Evolutionary conservation across 2,888 invertebrate genomes (phyloP).

Genomic region (Tuberolachnus salignus): DNA sequence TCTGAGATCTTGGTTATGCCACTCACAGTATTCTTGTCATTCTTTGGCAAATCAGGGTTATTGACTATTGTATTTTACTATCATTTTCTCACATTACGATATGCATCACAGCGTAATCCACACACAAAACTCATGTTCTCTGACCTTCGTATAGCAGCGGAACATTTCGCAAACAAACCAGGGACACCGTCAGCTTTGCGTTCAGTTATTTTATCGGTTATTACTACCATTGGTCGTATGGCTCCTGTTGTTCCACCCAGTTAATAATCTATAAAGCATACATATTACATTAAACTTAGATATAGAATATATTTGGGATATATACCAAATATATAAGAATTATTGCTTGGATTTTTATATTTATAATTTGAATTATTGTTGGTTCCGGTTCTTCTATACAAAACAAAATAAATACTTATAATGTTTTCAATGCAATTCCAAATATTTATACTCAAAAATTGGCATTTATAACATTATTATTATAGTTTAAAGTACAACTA

Average conservation of each 20-base stretch:
- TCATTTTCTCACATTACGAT: constrained; percentile 90
- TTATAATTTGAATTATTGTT: constrained; percentile 18
- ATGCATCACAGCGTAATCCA: constrained; percentile 93
- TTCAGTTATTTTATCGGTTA: constrained; percentile 68
- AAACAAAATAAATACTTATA: constrained; percentile 10
- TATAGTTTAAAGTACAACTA: constrained; percentile 18
- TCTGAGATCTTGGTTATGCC: constrained; percentile 94
- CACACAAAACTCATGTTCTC: constrained; percentile 92
- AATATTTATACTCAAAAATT: constrained; percentile 22
- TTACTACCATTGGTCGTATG: constrained; percentile 77
- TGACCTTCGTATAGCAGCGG: constrained; percentile 78
- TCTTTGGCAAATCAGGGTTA: constrained; percentile 88
- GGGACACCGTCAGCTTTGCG: constrained; percentile 73
- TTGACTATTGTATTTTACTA: constrained; percentile 96
- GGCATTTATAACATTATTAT: constrained; percentile 5
- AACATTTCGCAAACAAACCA: constrained; percentile 72
- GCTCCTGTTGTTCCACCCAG: constrained; percentile 70
- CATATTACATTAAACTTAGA: constrained; percentile 36
- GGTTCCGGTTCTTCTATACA: constrained; percentile 50
- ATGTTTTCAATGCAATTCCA: constrained; percentile 12
- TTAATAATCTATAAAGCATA: constrained; percentile 58
- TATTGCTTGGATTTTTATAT: constrained; percentile 30
- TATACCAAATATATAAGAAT: constrained; percentile 13
- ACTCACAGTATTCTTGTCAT: constrained; percentile 76
- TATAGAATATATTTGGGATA: constrained; percentile 18